These are phyloP conservation scores for Drosophila robusta DNA, from an alignment of 2,888 invertebrate genomes.

Conservation along the genomic window DNA sequence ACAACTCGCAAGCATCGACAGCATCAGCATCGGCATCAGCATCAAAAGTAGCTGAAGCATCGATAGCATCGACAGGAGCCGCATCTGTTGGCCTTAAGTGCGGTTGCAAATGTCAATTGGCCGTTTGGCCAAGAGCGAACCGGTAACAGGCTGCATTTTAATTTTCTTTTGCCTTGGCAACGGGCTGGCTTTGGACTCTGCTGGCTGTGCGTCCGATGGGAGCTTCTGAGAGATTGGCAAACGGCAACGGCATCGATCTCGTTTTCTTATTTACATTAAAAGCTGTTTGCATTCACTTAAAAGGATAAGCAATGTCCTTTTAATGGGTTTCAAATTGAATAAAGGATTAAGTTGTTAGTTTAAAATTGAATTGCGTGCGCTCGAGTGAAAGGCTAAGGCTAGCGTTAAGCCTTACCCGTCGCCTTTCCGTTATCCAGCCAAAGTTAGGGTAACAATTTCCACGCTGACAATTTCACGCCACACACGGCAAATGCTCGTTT, in stretches of 20 bases:
- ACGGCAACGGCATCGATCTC: slow-evolving; percentile 82
- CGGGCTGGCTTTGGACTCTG: slow-evolving; percentile 14
- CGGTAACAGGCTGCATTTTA: slow-evolving; percentile 70
- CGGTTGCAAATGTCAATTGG: slow-evolving; percentile 81
- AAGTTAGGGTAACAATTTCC: slow-evolving; percentile 49
- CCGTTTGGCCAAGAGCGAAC: slow-evolving; percentile 62
- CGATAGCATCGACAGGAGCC: slow-evolving; percentile 37
- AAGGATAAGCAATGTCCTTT: slow-evolving; percentile 85
- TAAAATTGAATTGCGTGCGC: slow-evolving; percentile 83
- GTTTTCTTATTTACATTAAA: slow-evolving; percentile 85
- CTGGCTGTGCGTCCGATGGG: slow-evolving; percentile 27
- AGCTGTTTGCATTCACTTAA: slow-evolving; percentile 85
- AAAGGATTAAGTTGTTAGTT: slow-evolving; percentile 85
- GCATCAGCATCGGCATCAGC: slow-evolving; percentile 20
- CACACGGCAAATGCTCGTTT: slow-evolving; percentile 39
- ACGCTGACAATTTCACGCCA: slow-evolving; percentile 55
- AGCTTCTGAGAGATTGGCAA: slow-evolving; percentile 48
- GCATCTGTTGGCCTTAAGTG: slow-evolving; percentile 70
- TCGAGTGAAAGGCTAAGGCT: slow-evolving; percentile 59
- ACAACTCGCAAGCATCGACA: slow-evolving; percentile 30
- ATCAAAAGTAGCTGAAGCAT: slow-evolving; percentile 35
- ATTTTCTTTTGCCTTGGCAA: slow-evolving; percentile 58
- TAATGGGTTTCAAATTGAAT: slow-evolving; percentile 86
- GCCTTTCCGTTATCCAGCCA: not conserved
- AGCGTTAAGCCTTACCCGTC: slow-evolving; percentile 38